Evolutionary conservation across 2,888 invertebrate species (phyloP).

Genomic region (Blastobasis lacticolella): DNA sequence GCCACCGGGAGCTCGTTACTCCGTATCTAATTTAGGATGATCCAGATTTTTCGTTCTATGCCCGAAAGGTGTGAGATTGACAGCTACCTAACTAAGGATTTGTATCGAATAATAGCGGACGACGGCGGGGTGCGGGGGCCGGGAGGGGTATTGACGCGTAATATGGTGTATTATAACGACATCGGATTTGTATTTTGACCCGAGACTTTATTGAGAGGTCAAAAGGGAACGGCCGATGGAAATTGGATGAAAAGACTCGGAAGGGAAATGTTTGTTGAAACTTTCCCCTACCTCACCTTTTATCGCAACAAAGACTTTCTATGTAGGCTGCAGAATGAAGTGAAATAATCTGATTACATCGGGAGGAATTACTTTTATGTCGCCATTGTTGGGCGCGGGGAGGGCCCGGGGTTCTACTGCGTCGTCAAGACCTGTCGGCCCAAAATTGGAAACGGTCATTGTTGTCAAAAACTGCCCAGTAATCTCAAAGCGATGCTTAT

Average conservation of each 20-base stretch:
- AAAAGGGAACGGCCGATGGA: conserved; percentile 9
- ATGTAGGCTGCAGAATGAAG: too few relatives aligned
- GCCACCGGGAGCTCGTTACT: conserved; percentile 38
- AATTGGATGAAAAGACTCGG: not conserved
- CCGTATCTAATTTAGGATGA: conserved; percentile 59
- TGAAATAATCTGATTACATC: too few relatives aligned
- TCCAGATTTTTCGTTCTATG: conserved; percentile 44
- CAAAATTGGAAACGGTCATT: too few relatives aligned
- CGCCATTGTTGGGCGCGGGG: not conserved
- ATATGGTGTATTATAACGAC: conserved; percentile 11
- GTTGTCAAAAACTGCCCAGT: too few relatives aligned
- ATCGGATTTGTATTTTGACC: conserved; percentile 20
- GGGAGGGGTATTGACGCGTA: conserved; percentile 25
- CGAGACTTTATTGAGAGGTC: conserved; percentile 21
- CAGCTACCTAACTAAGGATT: conserved; percentile 40
- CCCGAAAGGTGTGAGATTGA: conserved; percentile 46
- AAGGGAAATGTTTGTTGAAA: not conserved
- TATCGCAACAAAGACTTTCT: not conserved
- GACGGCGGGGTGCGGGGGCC: conserved; percentile 21
- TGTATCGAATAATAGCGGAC: conserved; percentile 31
- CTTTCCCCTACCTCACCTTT: conserved; percentile 10
- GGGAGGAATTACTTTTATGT: too few relatives aligned
- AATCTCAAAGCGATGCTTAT: too few relatives aligned
- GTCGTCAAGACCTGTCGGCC: too few relatives aligned
- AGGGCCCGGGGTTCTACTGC: too few relatives aligned